Conservation (phyloP, 2,888 invertebrate species). For the Cataglyphis albicans region DNA sequence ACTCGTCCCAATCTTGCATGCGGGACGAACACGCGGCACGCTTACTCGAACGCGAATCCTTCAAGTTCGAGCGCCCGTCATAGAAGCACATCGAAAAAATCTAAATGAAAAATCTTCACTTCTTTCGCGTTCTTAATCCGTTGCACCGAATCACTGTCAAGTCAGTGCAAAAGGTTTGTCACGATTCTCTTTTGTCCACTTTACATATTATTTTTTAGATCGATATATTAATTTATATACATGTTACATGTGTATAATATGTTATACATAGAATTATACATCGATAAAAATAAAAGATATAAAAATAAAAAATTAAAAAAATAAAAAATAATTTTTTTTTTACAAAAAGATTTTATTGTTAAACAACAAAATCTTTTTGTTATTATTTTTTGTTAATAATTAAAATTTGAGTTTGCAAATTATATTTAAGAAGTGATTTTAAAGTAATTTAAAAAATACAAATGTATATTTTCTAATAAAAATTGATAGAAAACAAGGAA, state of each 20-base stretch:
- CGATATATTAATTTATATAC: not conserved
- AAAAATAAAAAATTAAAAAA: not conserved
- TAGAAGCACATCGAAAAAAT: constrained; percentile 10
- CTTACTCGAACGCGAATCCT: constrained; percentile 28
- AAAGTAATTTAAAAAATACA: not conserved
- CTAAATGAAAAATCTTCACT: not conserved
- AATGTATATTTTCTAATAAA: not conserved
- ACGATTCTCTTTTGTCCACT: not conserved
- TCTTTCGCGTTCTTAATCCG: not conserved
- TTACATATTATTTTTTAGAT: not conserved
- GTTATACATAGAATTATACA: not conserved
- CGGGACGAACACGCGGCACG: constrained; percentile 3
- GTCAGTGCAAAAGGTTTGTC: constrained; percentile 16
- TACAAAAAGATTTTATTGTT: not conserved
- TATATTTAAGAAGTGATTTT: not conserved
- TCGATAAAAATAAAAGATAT: not conserved
- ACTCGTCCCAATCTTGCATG: not conserved
- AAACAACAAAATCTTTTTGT: not conserved
- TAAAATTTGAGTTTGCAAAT: not conserved
- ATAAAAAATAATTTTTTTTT: too few relatives aligned
- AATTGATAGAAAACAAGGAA: not conserved
- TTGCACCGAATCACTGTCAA: not conserved
- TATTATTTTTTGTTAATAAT: not conserved
- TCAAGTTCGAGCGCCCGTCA: not conserved
- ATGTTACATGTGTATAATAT: not conserved